phyloP scores from a whole-genome alignment of 2,888 invertebrate genomes.

The Amaurobius ferox region DNA sequence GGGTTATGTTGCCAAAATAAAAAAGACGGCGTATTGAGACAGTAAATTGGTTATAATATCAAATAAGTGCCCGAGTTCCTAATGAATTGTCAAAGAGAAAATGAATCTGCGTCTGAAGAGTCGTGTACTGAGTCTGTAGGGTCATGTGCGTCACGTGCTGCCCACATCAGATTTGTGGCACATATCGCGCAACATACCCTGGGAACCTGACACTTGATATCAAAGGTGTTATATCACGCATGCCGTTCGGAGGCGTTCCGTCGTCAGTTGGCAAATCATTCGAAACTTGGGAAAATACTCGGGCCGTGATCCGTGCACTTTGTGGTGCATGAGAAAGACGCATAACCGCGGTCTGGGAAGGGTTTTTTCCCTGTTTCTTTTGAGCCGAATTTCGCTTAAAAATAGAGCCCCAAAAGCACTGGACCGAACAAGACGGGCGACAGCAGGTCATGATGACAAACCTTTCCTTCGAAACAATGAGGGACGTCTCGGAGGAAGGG shows the following conservation, averaged over 20 bases:
- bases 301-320: neutral
- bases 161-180: too few relatives aligned
- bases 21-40: too few relatives aligned
- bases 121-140: too few relatives aligned
- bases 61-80: too few relatives aligned
- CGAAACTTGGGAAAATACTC: neutral
- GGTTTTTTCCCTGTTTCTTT: neutral
- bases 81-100: too few relatives aligned
- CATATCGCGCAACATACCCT: neutral
- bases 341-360: neutral
- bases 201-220: neutral
- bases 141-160: too few relatives aligned
- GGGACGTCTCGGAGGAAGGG: neutral
- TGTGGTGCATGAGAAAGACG: neutral
- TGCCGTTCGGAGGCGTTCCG: neutral
- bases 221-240: slow-evolving; percentile 2
- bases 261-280: neutral
- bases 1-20: too few relatives aligned
- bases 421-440: slow-evolving; percentile 1
- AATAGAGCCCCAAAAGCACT: slow-evolving; percentile 1
- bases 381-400: neutral
- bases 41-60: too few relatives aligned
- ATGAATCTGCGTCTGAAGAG: too few relatives aligned
- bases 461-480: slow-evolving; percentile 8
- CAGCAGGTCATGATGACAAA: neutral